phyloP scores from a whole-genome alignment of 2,113 vertebrate species.

The Andinoacara biseriatus region DNA sequence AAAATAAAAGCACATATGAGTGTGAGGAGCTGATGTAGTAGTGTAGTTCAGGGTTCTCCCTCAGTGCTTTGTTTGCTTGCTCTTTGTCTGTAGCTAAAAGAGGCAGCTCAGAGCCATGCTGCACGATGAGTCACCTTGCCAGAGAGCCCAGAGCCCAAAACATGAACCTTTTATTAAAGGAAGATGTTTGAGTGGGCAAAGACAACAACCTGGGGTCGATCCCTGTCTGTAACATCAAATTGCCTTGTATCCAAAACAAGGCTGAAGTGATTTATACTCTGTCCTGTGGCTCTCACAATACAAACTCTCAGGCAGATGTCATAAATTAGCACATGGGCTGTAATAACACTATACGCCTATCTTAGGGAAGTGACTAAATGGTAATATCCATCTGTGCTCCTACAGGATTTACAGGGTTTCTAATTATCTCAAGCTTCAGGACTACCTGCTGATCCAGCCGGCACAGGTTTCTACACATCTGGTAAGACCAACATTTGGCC shows the following conservation, averaged over 20 bases:
- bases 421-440: slow-evolving; percentile 62
- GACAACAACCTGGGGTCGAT: slow-evolving; percentile 34
- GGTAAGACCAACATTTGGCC: slow-evolving; percentile 66
- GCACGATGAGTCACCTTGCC: slow-evolving; percentile 68
- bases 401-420: slow-evolving; percentile 65
- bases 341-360: slow-evolving; percentile 57
- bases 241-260: slow-evolving; percentile 23
- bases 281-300: slow-evolving; percentile 31
- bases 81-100: slow-evolving; percentile 66
- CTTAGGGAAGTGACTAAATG: slow-evolving; percentile 64
- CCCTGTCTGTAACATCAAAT: slow-evolving; percentile 34
- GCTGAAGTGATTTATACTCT: slow-evolving; percentile 2
- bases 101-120: slow-evolving; percentile 53
- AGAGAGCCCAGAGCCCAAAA: slow-evolving; percentile 48
- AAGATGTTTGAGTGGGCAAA: slow-evolving; percentile 39
- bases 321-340: slow-evolving; percentile 69
- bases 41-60: slow-evolving; percentile 45
- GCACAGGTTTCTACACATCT: slow-evolving; percentile 74
- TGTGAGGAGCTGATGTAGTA: slow-evolving; percentile 29
- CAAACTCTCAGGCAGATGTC: slow-evolving; percentile 59
- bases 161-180: slow-evolving; percentile 47
- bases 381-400: slow-evolving; percentile 72
- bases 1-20: neutral
- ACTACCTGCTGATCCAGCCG: slow-evolving; percentile 55
- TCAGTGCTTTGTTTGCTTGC: slow-evolving; percentile 60